Percentiles rank a stretch among this genome's conserved stretches.
These are phyloP conservation scores for Lepidothrix coronata DNA, from an alignment of 2,113 vertebrate genomes.

Conservation along the genomic window DNA sequence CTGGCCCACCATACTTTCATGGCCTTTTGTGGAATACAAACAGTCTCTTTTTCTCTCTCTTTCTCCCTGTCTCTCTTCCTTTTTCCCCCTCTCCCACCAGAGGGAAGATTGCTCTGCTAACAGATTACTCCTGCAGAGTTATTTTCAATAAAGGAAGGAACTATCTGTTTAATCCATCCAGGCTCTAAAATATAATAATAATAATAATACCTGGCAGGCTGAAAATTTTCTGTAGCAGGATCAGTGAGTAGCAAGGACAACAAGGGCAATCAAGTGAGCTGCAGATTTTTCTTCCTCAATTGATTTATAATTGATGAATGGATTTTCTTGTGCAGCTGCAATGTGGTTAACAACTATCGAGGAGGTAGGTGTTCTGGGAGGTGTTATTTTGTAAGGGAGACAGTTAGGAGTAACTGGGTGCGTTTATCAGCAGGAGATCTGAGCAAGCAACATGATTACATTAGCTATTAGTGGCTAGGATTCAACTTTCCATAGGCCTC, in stretches of 20 bases:
- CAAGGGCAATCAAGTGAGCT: background rate
- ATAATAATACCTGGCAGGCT: background rate
- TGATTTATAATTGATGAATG: constrained; percentile 66
- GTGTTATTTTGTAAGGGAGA: constrained; percentile 49
- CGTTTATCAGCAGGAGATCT: constrained; percentile 55
- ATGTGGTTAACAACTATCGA: constrained; percentile 20
- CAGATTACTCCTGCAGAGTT: background rate
- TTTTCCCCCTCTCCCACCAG: background rate
- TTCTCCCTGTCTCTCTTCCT: background rate
- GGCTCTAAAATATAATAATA: background rate
- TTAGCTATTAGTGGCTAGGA: constrained; percentile 52
- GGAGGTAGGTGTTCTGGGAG: constrained; percentile 40
- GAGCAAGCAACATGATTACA: constrained; percentile 46
- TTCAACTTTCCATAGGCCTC: constrained; percentile 58
- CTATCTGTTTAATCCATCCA: background rate
- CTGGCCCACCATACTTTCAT: background rate
- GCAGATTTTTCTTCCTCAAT: constrained; percentile 38
- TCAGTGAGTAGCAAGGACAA: constrained; percentile 3
- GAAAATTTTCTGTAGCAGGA: constrained; percentile 1
- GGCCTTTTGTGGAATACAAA: background rate
- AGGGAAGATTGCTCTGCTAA: background rate
- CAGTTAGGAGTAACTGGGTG: constrained; percentile 52
- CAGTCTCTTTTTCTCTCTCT: background rate
- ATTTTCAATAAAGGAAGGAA: background rate
- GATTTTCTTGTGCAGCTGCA: constrained; percentile 45